A percentile compares a stretch with the other conserved stretches of the same genome.
phyloP scores from a whole-genome alignment of 2,888 invertebrate genomes.

The Rutpela maculata region DNA sequence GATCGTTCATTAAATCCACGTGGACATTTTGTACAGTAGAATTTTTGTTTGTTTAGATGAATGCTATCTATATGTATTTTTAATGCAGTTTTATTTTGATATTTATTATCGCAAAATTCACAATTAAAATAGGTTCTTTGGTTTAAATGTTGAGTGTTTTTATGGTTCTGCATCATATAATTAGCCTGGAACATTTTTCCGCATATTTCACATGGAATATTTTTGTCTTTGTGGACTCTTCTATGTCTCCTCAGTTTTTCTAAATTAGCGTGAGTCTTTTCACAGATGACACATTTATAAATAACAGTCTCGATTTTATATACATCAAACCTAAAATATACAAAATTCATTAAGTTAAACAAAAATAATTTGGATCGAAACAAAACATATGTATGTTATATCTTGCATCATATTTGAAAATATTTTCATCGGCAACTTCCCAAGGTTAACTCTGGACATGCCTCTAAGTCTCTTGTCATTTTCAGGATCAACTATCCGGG shows the following conservation, averaged over 20 bases:
- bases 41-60: constrained; percentile 73
- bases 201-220: background rate
- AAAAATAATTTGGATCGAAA: no score
- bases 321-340: constrained; percentile 11
- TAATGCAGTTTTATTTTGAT: constrained; percentile 51
- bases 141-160: constrained; percentile 41
- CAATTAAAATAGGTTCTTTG: constrained; percentile 46
- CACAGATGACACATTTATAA: constrained; percentile 11
- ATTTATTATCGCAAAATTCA: constrained; percentile 57
- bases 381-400: no score
- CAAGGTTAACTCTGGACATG: no score
- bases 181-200: background rate
- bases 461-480: no score
- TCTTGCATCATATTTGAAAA: no score
- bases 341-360: no score
- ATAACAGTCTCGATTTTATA: background rate
- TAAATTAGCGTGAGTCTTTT: background rate
- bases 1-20: constrained; percentile 61
- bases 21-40: constrained; percentile 61
- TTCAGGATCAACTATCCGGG: no score
- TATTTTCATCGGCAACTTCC: no score
- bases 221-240: background rate
- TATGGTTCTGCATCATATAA: background rate
- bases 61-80: constrained; percentile 62
- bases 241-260: background rate